Evolutionary conservation across 2,113 vertebrate species (phyloP).

Genomic region (Raja brachyura): DNA sequence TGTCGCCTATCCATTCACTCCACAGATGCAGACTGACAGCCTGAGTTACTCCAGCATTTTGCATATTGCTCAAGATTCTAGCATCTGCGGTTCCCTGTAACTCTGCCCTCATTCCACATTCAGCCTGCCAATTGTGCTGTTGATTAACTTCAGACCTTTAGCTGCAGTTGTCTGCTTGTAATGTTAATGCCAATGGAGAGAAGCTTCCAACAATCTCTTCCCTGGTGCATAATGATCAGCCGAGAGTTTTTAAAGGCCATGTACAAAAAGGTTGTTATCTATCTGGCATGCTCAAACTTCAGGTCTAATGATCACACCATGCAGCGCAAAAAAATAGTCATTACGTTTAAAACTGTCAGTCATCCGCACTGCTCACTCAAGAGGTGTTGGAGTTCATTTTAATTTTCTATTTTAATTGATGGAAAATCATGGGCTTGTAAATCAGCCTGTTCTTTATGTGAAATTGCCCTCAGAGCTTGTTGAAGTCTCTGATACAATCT

Average conservation of each 20-base stretch:
- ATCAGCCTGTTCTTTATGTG: not conserved
- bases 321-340: not conserved
- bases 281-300: not conserved
- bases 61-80: too few species aligned
- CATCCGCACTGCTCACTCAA: not conserved
- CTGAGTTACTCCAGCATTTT: too few species aligned
- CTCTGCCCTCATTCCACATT: not conserved
- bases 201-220: not conserved
- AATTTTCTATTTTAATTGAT: not conserved
- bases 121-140: not conserved
- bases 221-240: conserved; percentile 13
- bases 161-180: not conserved
- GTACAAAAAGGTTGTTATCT: conserved; percentile 12
- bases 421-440: not conserved
- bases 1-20: too few species aligned
- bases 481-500: not conserved
- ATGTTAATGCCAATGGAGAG: conserved; percentile 3
- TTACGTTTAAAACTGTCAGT: not conserved
- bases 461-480: not conserved
- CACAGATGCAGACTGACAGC: too few species aligned
- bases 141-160: conserved; percentile 18
- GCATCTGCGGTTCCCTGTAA: too few species aligned
- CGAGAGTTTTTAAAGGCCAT: not conserved
- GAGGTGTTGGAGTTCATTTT: not conserved
- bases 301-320: not conserved